Conservation (phyloP, 2,888 invertebrate genomes). For the Drosophila percnosoma region DNA sequence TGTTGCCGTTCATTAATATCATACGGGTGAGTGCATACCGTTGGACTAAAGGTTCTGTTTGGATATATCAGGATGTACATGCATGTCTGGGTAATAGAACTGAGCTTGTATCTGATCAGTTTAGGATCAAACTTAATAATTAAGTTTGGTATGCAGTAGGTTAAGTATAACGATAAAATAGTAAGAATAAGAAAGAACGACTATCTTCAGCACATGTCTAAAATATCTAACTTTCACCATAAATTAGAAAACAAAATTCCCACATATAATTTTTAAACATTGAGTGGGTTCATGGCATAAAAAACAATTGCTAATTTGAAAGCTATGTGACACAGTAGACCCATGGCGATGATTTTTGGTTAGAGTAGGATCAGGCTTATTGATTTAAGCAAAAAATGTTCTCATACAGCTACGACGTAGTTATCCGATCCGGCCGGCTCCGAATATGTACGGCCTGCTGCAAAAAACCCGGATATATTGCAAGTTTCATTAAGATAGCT, state of each 20-base stretch:
- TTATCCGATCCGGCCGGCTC: background rate
- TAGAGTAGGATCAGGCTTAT: background rate
- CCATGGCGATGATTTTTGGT: background rate
- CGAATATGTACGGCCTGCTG: too few relatives aligned
- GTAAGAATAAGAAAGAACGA: background rate
- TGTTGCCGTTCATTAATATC: conserved; percentile 74
- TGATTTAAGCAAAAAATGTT: background rate
- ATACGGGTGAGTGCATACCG: conserved; percentile 59
- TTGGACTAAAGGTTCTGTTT: background rate
- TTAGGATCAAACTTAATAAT: background rate
- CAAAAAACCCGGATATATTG: too few relatives aligned
- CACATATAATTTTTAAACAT: background rate
- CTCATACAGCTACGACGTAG: background rate
- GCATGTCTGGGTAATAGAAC: background rate
- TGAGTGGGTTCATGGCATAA: too few relatives aligned
- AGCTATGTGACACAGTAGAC: too few relatives aligned
- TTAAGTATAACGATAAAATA: background rate
- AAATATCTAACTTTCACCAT: background rate
- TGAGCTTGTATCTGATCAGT: background rate
- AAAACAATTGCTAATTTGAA: background rate
- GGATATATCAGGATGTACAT: background rate
- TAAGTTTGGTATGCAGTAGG: background rate
- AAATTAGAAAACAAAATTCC: background rate
- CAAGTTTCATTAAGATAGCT: background rate
- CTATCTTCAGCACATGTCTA: background rate